These are phyloP conservation scores for Porites lutea DNA, from an alignment of 64 coral and sea anemone species.

Conservation along the genomic window DNA sequence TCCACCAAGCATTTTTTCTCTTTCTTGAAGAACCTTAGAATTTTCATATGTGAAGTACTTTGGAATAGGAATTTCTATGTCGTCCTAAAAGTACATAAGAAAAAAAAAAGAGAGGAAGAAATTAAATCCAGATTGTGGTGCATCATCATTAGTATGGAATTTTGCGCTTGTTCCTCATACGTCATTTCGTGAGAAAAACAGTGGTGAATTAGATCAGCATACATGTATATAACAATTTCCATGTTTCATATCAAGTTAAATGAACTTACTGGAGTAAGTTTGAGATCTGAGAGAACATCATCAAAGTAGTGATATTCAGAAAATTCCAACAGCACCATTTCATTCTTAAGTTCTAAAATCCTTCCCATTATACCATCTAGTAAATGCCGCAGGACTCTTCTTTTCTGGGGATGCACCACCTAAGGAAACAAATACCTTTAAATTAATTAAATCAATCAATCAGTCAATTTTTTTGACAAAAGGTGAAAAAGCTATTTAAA, in stretches of 20 bases:
- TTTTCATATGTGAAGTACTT: slow-evolving; percentile 98
- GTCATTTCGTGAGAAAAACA: too few species aligned
- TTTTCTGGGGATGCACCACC: slow-evolving; percentile 99
- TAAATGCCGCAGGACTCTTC: slow-evolving; percentile 94
- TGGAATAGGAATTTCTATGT: slow-evolving; percentile 99
- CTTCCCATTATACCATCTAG: slow-evolving; percentile 99
- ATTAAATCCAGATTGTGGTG: too few species aligned
- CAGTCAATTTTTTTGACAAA: too few species aligned
- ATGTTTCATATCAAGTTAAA: not conserved
- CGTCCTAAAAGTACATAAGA: slow-evolving; percentile 69
- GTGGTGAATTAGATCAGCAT: too few species aligned
- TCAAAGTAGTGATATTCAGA: slow-evolving; percentile 99
- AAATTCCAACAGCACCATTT: slow-evolving; percentile 93
- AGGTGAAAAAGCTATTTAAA: too few species aligned
- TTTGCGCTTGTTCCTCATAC: too few species aligned
- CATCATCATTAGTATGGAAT: too few species aligned
- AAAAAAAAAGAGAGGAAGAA: not conserved
- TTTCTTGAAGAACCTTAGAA: slow-evolving; percentile 93
- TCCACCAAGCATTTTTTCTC: slow-evolving; percentile 94
- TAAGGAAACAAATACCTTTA: not conserved
- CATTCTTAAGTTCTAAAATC: slow-evolving; percentile 98
- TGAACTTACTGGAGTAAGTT: slow-evolving; percentile 94
- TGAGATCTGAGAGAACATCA: slow-evolving; percentile 98
- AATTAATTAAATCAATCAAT: not conserved
- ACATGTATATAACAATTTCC: too few species aligned